Evolutionary conservation across 2,888 invertebrate genomes (phyloP).

Genomic region (Lepidonotus clava): DNA sequence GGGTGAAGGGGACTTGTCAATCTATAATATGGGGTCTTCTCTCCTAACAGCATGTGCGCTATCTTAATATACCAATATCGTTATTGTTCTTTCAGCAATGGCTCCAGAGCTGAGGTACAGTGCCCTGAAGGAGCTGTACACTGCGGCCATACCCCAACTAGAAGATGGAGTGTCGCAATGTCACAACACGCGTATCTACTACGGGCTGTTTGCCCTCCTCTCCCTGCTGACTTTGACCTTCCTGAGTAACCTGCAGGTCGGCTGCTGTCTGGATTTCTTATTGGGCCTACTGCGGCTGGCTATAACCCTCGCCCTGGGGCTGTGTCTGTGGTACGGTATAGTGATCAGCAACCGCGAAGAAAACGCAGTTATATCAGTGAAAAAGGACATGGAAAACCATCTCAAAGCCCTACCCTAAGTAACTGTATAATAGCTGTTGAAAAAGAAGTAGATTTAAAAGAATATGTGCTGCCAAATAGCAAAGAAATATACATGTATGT

Average conservation of each 20-base stretch:
- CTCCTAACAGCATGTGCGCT: too few relatives aligned
- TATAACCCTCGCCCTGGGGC: constrained; percentile 48
- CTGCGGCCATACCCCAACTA: constrained; percentile 1
- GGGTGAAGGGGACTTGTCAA: too few relatives aligned
- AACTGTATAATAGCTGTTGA: too few relatives aligned
- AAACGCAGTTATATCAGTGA: constrained; percentile 55
- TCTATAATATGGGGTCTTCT: too few relatives aligned
- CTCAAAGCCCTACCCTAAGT: constrained; percentile 40
- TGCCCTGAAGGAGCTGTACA: neutral
- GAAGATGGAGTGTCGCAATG: neutral
- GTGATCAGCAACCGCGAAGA: constrained; percentile 54
- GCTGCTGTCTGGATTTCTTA: constrained; percentile 8
- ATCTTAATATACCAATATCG: too few relatives aligned
- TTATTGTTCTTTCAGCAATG: constrained; percentile 31
- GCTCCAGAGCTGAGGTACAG: constrained; percentile 10
- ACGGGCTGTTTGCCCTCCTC: constrained; percentile 21
- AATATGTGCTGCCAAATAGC: too few relatives aligned
- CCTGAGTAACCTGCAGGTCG: constrained; percentile 21
- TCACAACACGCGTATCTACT: constrained; percentile 45
- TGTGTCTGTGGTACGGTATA: constrained; percentile 57
- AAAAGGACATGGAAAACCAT: constrained; percentile 60
- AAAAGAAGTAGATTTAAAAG: too few relatives aligned
- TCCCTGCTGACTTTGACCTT: constrained; percentile 53
- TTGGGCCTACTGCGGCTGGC: neutral
- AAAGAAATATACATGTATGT: too few relatives aligned